Evolutionary conservation across 2,888 invertebrate species (phyloP).

Genomic region (Campoletis raptor): DNA sequence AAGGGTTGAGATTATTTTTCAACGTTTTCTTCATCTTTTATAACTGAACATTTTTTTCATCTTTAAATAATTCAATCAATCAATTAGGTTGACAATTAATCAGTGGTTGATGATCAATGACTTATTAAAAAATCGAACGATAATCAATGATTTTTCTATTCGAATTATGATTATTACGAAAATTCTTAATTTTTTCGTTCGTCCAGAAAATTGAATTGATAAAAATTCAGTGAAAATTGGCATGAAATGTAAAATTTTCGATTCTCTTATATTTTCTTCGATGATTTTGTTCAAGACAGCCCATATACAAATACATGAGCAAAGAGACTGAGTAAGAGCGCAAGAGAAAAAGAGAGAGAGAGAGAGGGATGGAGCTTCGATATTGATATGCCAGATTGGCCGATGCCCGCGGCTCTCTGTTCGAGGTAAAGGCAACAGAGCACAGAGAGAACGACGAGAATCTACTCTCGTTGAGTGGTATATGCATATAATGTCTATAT

Average conservation of each 20-base stretch:
- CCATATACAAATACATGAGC: background rate
- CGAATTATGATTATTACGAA: background rate
- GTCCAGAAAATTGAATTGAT: background rate
- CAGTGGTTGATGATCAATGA: too few relatives aligned
- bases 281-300: background rate
- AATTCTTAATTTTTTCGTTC: background rate
- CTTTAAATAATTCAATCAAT: too few relatives aligned
- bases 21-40: too few relatives aligned
- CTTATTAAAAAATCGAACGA: background rate
- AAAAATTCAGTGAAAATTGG: background rate
- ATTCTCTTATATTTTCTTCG: background rate
- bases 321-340: background rate
- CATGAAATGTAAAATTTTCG: background rate
- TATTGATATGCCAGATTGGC: conserved; percentile 78
- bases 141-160: background rate
- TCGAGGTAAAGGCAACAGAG: conserved; percentile 19
- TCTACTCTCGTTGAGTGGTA: conserved; percentile 75
- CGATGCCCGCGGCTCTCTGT: conserved; percentile 71
- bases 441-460: conserved; percentile 68
- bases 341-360: too few relatives aligned
- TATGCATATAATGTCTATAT: conserved; percentile 63
- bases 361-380: conserved; percentile 76
- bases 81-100: too few relatives aligned
- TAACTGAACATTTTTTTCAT: too few relatives aligned
- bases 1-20: too few relatives aligned